A percentile compares a stretch with the other conserved stretches of the same genome.
phyloP scores from a whole-genome alignment of 2,113 vertebrate species.

The Tupaia chinensis region DNA sequence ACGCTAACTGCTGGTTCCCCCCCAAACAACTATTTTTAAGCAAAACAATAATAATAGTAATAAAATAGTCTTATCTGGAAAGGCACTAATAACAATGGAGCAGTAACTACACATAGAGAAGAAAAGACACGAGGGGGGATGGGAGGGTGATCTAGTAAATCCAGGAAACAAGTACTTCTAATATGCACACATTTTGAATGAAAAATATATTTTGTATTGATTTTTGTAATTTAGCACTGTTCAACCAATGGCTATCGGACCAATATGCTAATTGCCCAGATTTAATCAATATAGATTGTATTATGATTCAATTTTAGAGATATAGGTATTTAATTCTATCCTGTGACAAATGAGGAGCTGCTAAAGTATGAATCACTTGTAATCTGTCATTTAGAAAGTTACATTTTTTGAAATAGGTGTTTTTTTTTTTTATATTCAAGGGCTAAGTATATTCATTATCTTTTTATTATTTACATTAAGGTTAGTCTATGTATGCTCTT shows the following conservation, averaged over 20 bases:
- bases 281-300: too few species aligned
- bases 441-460: neutral
- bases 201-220: neutral
- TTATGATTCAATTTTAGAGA: neutral
- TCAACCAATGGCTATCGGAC: too few species aligned
- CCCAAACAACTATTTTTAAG: neutral
- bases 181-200: neutral
- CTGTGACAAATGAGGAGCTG: neutral
- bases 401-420: neutral
- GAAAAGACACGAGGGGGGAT: neutral
- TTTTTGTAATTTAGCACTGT: neutral
- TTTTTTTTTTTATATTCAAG: neutral
- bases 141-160: neutral
- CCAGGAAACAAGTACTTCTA: neutral
- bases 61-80: neutral
- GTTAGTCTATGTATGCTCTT: neutral
- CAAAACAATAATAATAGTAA: neutral
- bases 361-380: neutral
- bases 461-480: constrained; percentile 10
- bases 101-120: neutral
- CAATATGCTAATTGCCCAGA: too few species aligned
- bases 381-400: neutral
- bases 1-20: too few species aligned
- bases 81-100: neutral
- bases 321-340: neutral